Evolutionary conservation across 2,113 vertebrate genomes (phyloP), one percentile per base, ranked within the genome.

Genomic region (Nannospalax galili): DNA sequence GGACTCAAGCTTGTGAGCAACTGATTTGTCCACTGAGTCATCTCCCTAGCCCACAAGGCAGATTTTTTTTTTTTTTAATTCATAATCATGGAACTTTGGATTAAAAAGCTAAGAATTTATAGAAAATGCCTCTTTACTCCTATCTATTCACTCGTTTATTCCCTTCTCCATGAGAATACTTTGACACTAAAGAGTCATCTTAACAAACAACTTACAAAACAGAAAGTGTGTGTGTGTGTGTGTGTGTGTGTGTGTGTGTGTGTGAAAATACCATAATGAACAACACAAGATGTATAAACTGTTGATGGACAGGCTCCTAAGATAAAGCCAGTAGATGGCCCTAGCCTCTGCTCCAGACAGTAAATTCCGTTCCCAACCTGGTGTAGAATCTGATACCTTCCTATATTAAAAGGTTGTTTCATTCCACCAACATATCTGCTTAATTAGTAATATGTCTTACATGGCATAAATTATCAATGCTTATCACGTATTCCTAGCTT

Each of bases 241-340:
- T 11, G 1, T 15, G 86, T 97, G 95, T 97, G 94, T 52, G 6
- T 42, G 2, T 52, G 6, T 42, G 2, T 11, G 1, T 15, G 86
- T 97, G 95, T 97, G 94, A 93, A 97, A 98, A 97, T 89, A 96
- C 86, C 97, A 96, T 97, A 98, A 98, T 96, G 28, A 67, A 94
- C 48, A 79, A 22, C 77, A 92, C 64, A 97, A 97, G 93, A 98
- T 60, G 92, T 77, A 96, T 97, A 96, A 93, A 65, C 93, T 97
- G 85, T 97, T 94, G 93, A 91, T 32, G 26, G 94, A 48, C 24
- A 88, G 17, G 92, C 96, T 85, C 0, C 42, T 92, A 92, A 93
- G 96, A 86, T 24, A 84, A 93, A 78, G 64, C 78, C 17, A n/a
- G 72, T 95, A 40, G 72, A 79, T 0, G 2, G 52, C 45, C 82